A percentile compares a stretch with the other conserved stretches of the same genome.
These are phyloP conservation scores for Sciurus vulgaris DNA, from an alignment of 2,797 vertebrate genomes.

Conservation along the genomic window DNA sequence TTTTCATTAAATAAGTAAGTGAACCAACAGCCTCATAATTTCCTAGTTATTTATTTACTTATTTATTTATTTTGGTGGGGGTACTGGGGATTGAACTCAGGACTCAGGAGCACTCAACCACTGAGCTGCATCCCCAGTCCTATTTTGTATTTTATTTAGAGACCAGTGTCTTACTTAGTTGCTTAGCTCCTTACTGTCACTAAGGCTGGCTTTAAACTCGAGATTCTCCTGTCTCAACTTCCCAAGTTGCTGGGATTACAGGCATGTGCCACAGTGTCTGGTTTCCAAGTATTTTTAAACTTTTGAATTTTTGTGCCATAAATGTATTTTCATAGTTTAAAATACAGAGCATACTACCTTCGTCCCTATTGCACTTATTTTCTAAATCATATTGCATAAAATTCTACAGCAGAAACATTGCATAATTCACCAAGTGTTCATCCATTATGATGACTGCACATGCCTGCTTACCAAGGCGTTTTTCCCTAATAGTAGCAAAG, in stretches of 20 bases:
- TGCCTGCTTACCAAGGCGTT: neutral
- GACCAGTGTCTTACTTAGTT: too few species aligned
- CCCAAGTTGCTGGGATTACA: too few species aligned
- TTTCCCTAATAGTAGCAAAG: neutral
- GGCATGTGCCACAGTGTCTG: too few species aligned
- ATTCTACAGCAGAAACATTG: neutral
- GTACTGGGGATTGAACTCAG: too few species aligned
- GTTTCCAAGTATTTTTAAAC: neutral
- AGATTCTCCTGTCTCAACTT: too few species aligned
- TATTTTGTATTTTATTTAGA: too few species aligned
- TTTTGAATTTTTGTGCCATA: neutral
- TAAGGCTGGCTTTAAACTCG: too few species aligned
- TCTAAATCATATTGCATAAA: neutral
- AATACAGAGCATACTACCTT: neutral
- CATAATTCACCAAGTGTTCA: neutral
- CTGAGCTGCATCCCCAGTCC: too few species aligned
- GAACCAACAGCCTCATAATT: neutral
- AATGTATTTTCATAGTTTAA: neutral
- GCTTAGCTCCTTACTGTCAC: too few species aligned
- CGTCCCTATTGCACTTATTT: neutral
- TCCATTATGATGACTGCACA: neutral
- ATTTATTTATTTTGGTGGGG: too few species aligned
- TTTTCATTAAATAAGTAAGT: neutral
- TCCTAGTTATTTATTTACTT: too few species aligned
- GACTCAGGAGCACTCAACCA: too few species aligned